Conservation (phyloP, 1,140 invertebrate species). For the Pseudomyrmex dendroicus region DNA sequence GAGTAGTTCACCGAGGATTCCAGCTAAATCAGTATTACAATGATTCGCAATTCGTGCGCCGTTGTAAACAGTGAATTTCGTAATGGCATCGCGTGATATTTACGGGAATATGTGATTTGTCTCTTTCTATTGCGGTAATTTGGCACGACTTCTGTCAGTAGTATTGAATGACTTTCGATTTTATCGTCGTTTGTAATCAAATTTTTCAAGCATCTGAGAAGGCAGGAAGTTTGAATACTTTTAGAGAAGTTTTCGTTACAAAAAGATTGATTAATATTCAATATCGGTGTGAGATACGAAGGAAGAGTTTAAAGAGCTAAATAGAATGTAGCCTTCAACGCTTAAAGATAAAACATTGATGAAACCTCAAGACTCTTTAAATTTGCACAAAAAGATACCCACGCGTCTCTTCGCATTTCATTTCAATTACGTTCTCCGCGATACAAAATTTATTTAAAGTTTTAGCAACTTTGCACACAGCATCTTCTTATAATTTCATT, state of each 20-base stretch:
- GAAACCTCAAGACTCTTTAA: background rate
- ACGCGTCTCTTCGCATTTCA: background rate
- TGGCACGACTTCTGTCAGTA: background rate
- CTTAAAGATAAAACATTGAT: background rate
- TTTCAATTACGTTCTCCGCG: background rate
- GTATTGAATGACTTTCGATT: conserved; percentile 2
- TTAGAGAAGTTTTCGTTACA: too few relatives aligned
- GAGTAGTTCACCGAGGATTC: conserved; percentile 9
- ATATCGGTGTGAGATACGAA: background rate
- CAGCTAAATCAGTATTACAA: background rate
- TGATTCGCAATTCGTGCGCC: background rate
- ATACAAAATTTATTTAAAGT: background rate
- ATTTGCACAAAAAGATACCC: background rate
- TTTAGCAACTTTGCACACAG: background rate
- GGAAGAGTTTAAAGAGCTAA: background rate
- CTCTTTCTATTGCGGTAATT: conserved; percentile 28
- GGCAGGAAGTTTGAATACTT: background rate
- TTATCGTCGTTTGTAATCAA: background rate
- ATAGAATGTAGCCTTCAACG: background rate
- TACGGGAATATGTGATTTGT: background rate
- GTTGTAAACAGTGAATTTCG: conserved; percentile 1
- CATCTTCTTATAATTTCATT: background rate
- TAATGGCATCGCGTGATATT: conserved; percentile 25
- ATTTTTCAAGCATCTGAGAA: background rate
- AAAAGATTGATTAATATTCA: too few relatives aligned